A percentile compares a stretch with the other conserved stretches of the same genome.
These are phyloP conservation scores for Notocelia uddmanniana DNA, from an alignment of 2,888 invertebrate species.

Conservation along the genomic window DNA sequence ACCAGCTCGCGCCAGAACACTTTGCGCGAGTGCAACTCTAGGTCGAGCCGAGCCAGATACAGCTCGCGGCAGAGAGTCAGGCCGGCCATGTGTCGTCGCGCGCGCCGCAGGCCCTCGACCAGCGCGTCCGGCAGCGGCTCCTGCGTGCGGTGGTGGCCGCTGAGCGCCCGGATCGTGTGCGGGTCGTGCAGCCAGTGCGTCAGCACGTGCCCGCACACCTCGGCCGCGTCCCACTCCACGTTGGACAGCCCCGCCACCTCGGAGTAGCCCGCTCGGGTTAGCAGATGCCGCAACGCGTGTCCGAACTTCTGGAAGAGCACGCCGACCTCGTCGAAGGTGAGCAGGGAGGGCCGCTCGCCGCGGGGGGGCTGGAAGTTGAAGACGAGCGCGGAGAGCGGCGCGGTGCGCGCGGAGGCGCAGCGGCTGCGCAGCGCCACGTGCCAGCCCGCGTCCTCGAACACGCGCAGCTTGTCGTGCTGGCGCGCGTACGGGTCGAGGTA, in stretches of 20 bases:
- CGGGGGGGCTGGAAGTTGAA: slow-evolving; percentile 92
- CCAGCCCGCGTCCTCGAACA: slow-evolving; percentile 89
- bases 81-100: slow-evolving; percentile 91
- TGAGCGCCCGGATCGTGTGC: slow-evolving; percentile 86
- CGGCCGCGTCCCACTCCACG: slow-evolving; percentile 97
- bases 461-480: slow-evolving; percentile 87
- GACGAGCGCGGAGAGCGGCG: slow-evolving; percentile 92
- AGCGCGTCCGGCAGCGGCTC: slow-evolving; percentile 89
- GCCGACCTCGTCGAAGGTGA: slow-evolving; percentile 91
- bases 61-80: slow-evolving; percentile 92
- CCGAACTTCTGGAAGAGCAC: slow-evolving; percentile 95
- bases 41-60: slow-evolving; percentile 92
- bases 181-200: slow-evolving; percentile 91
- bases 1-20: slow-evolving; percentile 94
- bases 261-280: slow-evolving; percentile 92
- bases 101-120: slow-evolving; percentile 87
- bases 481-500: slow-evolving; percentile 93
- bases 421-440: slow-evolving; percentile 92
- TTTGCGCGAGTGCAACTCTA: slow-evolving; percentile 91
- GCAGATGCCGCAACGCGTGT: slow-evolving; percentile 92
- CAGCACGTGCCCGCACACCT: slow-evolving; percentile 94
- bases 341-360: slow-evolving; percentile 88
- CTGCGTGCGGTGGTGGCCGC: slow-evolving; percentile 91
- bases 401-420: slow-evolving; percentile 87
- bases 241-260: slow-evolving; percentile 94